Evolutionary conservation across 2,113 vertebrate genomes (phyloP).

Genomic region (Carlito syrichta): DNA sequence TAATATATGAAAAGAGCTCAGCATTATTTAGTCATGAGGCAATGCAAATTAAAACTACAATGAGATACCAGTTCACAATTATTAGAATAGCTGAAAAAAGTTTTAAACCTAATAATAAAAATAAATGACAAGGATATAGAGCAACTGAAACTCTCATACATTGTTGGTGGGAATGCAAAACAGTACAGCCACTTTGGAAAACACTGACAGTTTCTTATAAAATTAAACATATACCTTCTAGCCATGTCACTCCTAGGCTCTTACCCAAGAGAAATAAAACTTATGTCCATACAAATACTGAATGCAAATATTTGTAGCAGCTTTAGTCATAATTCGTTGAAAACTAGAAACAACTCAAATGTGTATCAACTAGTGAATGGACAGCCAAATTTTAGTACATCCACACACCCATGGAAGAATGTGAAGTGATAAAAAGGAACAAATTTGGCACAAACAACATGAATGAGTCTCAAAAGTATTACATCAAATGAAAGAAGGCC

Average conservation of each 20-base stretch:
- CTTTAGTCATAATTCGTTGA: not conserved
- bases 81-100: not conserved
- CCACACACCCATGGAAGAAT: not conserved
- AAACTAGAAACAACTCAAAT: not conserved
- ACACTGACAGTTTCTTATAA: not conserved
- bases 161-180: not conserved
- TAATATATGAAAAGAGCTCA: not conserved
- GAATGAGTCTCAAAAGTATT: not conserved
- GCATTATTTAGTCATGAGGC: not conserved
- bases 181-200: not conserved
- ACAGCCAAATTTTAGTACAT: not conserved
- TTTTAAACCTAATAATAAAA: not conserved
- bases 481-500: not conserved
- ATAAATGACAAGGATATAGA: not conserved
- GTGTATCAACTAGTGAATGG: not conserved
- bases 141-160: not conserved
- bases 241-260: not conserved
- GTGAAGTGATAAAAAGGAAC: not conserved
- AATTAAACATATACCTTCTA: not conserved
- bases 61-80: not conserved
- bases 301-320: not conserved
- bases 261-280: not conserved
- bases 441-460: not conserved
- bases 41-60: not conserved
- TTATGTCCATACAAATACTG: not conserved